phyloP scores from a whole-genome alignment of 2,113 vertebrate genomes.

The Neopipo cinnamomea region DNA sequence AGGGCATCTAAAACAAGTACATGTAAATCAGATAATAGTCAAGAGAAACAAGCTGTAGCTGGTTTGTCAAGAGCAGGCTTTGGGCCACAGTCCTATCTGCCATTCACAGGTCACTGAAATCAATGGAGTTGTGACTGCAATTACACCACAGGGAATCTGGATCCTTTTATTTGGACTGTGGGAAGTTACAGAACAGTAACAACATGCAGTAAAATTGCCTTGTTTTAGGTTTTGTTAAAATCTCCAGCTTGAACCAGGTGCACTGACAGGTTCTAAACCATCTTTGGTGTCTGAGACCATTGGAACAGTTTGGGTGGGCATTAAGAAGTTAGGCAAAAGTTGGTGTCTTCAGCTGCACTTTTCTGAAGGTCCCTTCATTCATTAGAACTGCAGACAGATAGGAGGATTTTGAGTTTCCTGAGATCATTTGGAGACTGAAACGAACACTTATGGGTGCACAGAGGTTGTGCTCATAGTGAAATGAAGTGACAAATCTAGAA shows the following conservation, averaged over 20 bases:
- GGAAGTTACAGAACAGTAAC: background rate
- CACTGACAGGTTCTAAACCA: background rate
- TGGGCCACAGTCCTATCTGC: background rate
- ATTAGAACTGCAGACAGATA: background rate
- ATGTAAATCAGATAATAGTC: background rate
- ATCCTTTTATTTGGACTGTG: background rate
- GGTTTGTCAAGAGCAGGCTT: constrained; percentile 18
- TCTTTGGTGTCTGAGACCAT: background rate
- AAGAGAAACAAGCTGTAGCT: background rate
- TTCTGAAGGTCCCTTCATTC: background rate
- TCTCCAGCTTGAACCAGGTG: background rate
- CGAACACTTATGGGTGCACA: background rate
- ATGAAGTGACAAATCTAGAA: background rate
- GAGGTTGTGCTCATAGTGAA: background rate
- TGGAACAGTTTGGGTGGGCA: background rate
- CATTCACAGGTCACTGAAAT: constrained; percentile 50
- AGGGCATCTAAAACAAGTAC: background rate
- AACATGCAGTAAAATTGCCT: background rate
- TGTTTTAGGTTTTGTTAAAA: background rate
- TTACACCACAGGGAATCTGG: background rate
- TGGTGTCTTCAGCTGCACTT: background rate
- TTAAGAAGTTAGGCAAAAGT: background rate
- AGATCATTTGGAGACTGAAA: background rate
- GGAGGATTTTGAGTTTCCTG: background rate
- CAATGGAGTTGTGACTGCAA: background rate